Percentiles rank a stretch among this genome's conserved stretches.
Conservation (phyloP, 2,888 invertebrate species). For the Alitta virens region DNA sequence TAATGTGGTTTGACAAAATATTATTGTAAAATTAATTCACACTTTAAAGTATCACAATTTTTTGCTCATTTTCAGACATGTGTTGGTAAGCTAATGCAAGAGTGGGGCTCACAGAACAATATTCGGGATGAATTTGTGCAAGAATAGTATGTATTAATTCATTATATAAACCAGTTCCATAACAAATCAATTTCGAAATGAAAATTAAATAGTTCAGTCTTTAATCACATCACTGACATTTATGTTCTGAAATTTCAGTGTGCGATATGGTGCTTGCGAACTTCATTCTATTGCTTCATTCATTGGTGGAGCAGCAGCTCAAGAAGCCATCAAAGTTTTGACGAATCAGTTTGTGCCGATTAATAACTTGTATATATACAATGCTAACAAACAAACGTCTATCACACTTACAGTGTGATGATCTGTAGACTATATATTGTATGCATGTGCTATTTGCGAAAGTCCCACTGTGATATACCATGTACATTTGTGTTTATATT, state of each 20-base stretch:
- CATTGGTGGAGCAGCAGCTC: conserved; percentile 88
- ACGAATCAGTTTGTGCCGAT: conserved; percentile 95
- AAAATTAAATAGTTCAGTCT: no score
- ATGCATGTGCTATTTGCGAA: no score
- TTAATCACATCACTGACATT: neutral
- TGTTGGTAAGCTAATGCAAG: conserved; percentile 72
- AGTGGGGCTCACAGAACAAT: conserved; percentile 77
- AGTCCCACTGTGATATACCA: no score
- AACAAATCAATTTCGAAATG: no score
- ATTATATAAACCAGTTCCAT: no score
- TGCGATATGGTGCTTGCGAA: conserved; percentile 89
- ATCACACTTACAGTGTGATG: conserved; percentile 26
- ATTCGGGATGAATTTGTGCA: conserved; percentile 90
- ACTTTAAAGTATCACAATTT: neutral
- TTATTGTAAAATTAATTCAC: no score
- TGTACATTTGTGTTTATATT: no score
- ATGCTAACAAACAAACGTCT: conserved; percentile 82
- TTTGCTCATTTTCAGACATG: conserved; percentile 57
- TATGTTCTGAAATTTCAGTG: no score
- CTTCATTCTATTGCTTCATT: conserved; percentile 91
- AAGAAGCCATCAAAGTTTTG: conserved; percentile 92
- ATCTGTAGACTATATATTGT: no score
- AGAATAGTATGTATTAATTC: conserved; percentile 76
- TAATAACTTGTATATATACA: conserved; percentile 92
- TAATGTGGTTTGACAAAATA: no score